A percentile compares a stretch with the other conserved stretches of the same genome.
Evolutionary conservation across 2,113 vertebrate genomes (phyloP).

Genomic region (Protobothrops flavoviridis): DNA sequence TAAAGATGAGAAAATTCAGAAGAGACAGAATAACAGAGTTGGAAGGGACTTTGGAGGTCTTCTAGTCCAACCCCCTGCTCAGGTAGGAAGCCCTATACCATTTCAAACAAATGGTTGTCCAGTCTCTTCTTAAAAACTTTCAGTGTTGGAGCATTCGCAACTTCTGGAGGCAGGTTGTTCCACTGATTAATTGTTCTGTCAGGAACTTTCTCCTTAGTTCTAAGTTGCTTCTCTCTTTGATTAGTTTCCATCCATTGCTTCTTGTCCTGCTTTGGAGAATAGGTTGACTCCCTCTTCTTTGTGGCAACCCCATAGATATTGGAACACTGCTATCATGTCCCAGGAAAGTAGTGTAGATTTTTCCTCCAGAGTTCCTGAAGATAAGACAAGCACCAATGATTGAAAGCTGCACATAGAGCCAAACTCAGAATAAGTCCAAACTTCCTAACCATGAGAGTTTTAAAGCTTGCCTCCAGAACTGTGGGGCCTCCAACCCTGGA

Average conservation of each 20-base stretch:
- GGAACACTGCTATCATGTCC: not conserved
- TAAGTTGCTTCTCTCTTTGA: not conserved
- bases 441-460: not conserved
- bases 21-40: not conserved
- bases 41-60: too few relatives aligned
- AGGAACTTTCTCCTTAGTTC: not conserved
- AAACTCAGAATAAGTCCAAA: not conserved
- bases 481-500: not conserved
- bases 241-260: not conserved
- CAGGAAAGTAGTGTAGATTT: not conserved
- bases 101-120: not conserved
- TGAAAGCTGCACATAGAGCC: not conserved
- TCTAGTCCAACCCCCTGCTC: too few relatives aligned
- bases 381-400: not conserved
- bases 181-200: not conserved
- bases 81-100: too few relatives aligned
- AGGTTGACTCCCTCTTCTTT: not conserved
- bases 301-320: not conserved
- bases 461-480: not conserved
- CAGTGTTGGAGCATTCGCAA: not conserved
- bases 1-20: not conserved
- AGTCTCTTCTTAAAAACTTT: not conserved
- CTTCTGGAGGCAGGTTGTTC: not conserved
- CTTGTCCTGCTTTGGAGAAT: not conserved
- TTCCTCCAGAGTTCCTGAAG: not conserved